Evolutionary conservation across 1,140 invertebrate species (phyloP), one percentile per base, ranked within the genome.

Genomic region (Paracyclopina nana): DNA sequence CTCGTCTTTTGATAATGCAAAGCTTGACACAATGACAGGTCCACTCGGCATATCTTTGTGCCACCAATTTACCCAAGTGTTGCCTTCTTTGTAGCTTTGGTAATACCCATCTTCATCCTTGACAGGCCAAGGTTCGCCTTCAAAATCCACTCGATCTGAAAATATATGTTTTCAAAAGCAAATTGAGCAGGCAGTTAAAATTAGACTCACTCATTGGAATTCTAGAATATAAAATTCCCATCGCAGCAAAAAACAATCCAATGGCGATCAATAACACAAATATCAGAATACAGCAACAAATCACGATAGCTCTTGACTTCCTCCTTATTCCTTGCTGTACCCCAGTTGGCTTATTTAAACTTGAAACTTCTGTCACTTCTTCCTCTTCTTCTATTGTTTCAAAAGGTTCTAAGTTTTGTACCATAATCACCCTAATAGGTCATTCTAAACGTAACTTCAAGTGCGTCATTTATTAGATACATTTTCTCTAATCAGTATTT

Each of bases 21-120:
- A 14, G 5, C 5, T 20, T 14, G 16, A 4, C 2, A 44, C 5
- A 18, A 44, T 18, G 5, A 22, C 16, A 24, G n/a, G n/a, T 2
- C 16, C 5, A 5, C 42, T 22, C 3, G 42, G 42, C n/a, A 14
- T 14, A 20, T 12, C 42, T 44, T 24, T 14, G 18, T 14, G 12
- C 42, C 42, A 44, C 16, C 24, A 44, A 14, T 44, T 44, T 14
- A 44, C 24, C 42, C 42, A 44, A n/a, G n/a, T 18, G 12, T 22
- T 22, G 3, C 16, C 16, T n/a, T 44, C 42, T 44, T 44, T 4
- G 42, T 44, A 25, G n/a, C 14, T 22, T n/a, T 18, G 16, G 42
- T 20, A 44, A 24, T 20, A 24, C 4, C 42, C 42, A 5, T 44
- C 42, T 4, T 44, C 42, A 20, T 44, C 24, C 3, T 4, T 3